Evolutionary conservation across 2,888 invertebrate species (phyloP).

Genomic region (Elysia crispata): DNA sequence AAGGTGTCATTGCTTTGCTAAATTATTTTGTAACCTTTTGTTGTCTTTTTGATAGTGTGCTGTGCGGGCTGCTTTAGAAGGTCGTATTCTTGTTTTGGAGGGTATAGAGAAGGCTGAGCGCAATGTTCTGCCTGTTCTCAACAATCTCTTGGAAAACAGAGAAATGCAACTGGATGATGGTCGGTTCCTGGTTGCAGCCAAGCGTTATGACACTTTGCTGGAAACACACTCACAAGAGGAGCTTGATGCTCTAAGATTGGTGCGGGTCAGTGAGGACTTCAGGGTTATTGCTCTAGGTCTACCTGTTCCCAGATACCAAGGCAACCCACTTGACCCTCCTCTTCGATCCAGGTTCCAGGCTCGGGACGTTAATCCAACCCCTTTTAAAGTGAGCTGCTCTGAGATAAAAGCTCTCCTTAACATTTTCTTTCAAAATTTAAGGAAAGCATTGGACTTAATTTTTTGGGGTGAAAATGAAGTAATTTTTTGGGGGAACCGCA

Average conservation of each 20-base stretch:
- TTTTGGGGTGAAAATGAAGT: too few relatives aligned
- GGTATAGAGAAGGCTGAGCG: constrained; percentile 98
- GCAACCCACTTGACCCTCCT: constrained; percentile 97
- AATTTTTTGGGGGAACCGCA: too few relatives aligned
- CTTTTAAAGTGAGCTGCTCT: constrained; percentile 79
- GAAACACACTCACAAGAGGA: constrained; percentile 89
- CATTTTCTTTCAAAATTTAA: too few relatives aligned
- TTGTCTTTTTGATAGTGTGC: constrained; percentile 84
- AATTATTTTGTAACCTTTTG: neutral
- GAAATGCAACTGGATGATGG: constrained; percentile 99
- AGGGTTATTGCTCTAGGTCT: constrained; percentile 80
- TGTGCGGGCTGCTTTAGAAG: constrained; percentile 92
- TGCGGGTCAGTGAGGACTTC: constrained; percentile 94
- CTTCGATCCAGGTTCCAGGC: constrained; percentile 96
- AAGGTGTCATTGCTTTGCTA: too few relatives aligned
- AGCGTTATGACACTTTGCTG: constrained; percentile 92
- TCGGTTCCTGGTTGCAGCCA: constrained; percentile 91
- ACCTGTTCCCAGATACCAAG: constrained; percentile 79
- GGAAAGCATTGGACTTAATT: too few relatives aligned
- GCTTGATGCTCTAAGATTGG: constrained; percentile 90
- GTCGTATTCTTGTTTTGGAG: constrained; percentile 92
- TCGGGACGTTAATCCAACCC: constrained; percentile 83
- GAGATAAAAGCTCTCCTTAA: neutral
- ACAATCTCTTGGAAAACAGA: constrained; percentile 96
- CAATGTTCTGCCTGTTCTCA: constrained; percentile 96